Conservation (phyloP, 2,113 vertebrate genomes). For the Takifugu flavidus region DNA sequence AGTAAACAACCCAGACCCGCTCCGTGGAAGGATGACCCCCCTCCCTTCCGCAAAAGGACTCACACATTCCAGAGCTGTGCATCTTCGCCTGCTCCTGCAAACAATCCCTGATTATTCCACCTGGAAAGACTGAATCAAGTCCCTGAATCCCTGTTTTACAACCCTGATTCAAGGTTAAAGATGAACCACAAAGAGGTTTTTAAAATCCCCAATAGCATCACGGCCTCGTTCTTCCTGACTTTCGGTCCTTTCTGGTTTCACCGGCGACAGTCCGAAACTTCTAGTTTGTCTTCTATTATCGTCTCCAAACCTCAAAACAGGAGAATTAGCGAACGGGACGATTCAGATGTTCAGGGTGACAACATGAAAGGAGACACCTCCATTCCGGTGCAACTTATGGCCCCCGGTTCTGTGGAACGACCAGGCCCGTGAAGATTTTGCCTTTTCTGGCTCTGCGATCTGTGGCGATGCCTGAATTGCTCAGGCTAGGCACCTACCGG, state of each 20-base stretch:
- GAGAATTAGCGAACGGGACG: no score
- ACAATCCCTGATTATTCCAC: no score
- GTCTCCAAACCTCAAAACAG: no score
- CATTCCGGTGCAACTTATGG: constrained; percentile 58
- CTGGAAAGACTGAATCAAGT: no score
- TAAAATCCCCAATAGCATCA: no score
- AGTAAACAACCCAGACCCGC: constrained; percentile 47
- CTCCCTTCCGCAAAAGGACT: constrained; percentile 55
- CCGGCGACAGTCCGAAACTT: no score
- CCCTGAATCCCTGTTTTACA: no score
- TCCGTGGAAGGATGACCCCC: constrained; percentile 48
- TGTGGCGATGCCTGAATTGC: constrained; percentile 51
- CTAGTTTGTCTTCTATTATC: no score
- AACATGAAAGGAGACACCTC: constrained; percentile 36
- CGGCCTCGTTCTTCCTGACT: no score
- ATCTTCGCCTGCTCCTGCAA: constrained; percentile 5
- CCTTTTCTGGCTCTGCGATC: constrained; percentile 46
- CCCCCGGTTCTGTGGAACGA: constrained; percentile 42
- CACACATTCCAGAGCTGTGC: constrained; percentile 36
- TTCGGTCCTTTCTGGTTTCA: no score
- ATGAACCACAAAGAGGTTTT: no score
- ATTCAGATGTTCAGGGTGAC: constrained; percentile 2
- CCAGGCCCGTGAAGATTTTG: constrained; percentile 64
- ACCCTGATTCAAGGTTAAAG: no score
- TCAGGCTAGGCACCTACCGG: constrained; percentile 70